phyloP scores from a whole-genome alignment of 2,113 vertebrate species.

The Edolisoma coerulescens region DNA sequence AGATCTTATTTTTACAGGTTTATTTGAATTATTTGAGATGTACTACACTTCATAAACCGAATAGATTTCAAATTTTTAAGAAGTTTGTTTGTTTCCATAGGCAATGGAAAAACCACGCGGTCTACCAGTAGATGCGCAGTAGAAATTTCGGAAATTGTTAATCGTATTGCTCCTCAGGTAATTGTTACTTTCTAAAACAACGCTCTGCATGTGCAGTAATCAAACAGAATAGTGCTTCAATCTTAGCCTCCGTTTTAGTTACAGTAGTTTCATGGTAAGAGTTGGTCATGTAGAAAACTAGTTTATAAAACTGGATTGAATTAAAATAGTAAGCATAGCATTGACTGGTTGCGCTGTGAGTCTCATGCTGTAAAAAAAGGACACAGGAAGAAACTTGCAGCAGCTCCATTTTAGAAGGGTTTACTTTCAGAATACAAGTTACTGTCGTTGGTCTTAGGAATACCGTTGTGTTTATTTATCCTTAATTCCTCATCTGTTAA shows the following conservation, averaged over 20 bases:
- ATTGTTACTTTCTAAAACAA: background rate
- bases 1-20: background rate
- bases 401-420: background rate
- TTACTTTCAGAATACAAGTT: background rate
- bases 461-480: background rate
- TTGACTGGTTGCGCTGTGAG: background rate
- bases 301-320: background rate
- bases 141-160: constrained; percentile 91
- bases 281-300: background rate
- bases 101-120: constrained; percentile 58
- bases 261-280: background rate
- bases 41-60: background rate
- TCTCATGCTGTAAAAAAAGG: background rate
- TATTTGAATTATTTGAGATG: background rate
- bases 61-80: background rate
- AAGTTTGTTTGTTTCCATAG: constrained; percentile 43
- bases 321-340: background rate
- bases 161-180: constrained; percentile 93
- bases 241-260: background rate
- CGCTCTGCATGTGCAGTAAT: background rate
- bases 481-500: background rate
- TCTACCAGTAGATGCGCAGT: constrained; percentile 60
- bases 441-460: background rate
- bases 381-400: background rate
- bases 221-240: background rate